These are phyloP conservation scores for Oryzias sinensis DNA, from an alignment of 2,797 vertebrate genomes.

Conservation along the genomic window DNA sequence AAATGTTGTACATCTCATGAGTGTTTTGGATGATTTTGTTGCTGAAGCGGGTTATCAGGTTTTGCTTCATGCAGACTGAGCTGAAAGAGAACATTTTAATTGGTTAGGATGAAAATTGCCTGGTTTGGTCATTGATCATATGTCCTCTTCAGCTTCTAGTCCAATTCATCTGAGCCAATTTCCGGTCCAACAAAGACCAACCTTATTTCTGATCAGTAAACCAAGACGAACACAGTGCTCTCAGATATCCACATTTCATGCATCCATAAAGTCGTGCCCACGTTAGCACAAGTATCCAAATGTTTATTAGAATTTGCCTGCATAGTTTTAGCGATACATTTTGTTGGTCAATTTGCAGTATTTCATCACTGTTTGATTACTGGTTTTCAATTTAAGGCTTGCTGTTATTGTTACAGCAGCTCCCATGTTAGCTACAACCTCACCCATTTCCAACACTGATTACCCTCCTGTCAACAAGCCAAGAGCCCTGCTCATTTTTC, in stretches of 20 bases:
- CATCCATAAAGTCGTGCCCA: background rate
- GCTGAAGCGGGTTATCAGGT: background rate
- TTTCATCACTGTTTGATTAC: constrained; percentile 1
- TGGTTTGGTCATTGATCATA: constrained; percentile 43
- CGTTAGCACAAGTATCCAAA: constrained; percentile 3
- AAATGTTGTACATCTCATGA: background rate
- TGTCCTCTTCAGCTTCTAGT: constrained; percentile 2
- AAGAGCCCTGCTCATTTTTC: constrained; percentile 4
- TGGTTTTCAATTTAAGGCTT: constrained; percentile 4
- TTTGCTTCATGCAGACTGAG: background rate
- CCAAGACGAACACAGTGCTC: constrained; percentile 4
- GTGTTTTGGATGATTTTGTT: background rate
- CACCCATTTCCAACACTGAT: constrained; percentile 20
- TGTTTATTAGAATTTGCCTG: constrained; percentile 22
- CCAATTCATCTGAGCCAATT: constrained; percentile 44
- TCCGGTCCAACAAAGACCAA: constrained; percentile 13
- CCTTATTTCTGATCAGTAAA: constrained; percentile 36
- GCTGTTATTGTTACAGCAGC: constrained; percentile 14
- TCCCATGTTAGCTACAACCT: constrained; percentile 6
- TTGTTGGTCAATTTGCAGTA: background rate
- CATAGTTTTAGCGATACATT: constrained; percentile 20
- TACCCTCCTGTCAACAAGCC: constrained; percentile 13
- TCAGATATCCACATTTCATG: constrained; percentile 17
- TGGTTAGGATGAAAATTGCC: constrained; percentile 36
- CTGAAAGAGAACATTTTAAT: constrained; percentile 27